Evolutionary conservation across 2,888 invertebrate genomes (phyloP), one percentile per base, ranked within the genome.

Genomic region (Drosophila neutralis): DNA sequence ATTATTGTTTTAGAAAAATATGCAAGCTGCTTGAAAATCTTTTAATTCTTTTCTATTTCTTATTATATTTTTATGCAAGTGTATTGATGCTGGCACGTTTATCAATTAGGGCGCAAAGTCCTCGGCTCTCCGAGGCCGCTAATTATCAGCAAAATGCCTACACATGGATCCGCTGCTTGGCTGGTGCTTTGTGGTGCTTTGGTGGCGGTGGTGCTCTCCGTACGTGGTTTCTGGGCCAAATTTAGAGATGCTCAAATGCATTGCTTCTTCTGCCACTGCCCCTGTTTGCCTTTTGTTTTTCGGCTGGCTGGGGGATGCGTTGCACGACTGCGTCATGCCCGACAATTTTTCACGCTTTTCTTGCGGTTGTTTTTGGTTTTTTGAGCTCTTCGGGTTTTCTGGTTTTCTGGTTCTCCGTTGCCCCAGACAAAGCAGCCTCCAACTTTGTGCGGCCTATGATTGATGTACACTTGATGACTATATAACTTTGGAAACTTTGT

Each of bases 381-480:
- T 52, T 13, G n/a, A 15, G 52, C 24, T 57, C 56, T 3, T 15
- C 48, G 45, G 24, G 45, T 45, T 45, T 42, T 21, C 27, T 31
- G 48, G 51, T 49, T 49, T 67, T 48, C 58, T 58, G 3, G n/a
- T 52, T 54, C 24, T 52, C 24, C 42, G 56, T 11, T 54, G 27
- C 33, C 35, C 68, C 68, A 85, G 82, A 77, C 80, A 87, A 83
- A 76, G 73, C 75, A 62, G 57, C 64, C 66, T 66, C 49, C 60
- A 73, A 72, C 75, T 73, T 79, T 68, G 76, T 73, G 76, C 76
- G 76, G 79, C 82, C 80, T 87, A 90, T 91, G 91, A 91, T 91
- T 91, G 90, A 91, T 91, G 91, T 88, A 57, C 83, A 82, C 86
- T 91, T 90, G 90, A 91, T 90, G 91, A 90, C 90, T 91, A 87